Evolutionary conservation across 1,140 invertebrate species (phyloP).

Genomic region (Apis cerana): DNA sequence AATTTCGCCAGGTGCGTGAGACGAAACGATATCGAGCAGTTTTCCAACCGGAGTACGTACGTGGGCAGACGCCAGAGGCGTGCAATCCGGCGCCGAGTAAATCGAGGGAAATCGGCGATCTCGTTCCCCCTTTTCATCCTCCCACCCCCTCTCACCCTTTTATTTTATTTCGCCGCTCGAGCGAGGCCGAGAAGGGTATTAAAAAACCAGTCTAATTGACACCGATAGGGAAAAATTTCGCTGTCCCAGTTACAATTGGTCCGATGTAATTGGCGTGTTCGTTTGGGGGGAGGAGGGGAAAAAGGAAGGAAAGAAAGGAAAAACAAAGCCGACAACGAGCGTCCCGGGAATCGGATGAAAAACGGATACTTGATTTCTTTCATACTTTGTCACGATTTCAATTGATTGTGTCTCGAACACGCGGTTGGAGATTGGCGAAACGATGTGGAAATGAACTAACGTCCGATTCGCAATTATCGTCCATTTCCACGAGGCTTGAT

Average conservation of each 20-base stretch:
- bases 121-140: neutral
- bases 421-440: neutral
- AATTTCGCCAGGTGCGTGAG: constrained; percentile 57
- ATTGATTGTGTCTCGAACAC: neutral
- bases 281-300: neutral
- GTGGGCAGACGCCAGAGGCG: constrained; percentile 13
- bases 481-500: neutral
- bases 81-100: constrained; percentile 31
- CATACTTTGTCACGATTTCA: constrained; percentile 17
- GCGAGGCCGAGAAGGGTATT: constrained; percentile 8
- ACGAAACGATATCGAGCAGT: constrained; percentile 55
- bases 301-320: neutral
- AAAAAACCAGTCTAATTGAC: constrained; percentile 44
- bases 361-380: constrained; percentile 15
- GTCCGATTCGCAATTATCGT: constrained; percentile 4
- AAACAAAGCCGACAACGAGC: too few relatives aligned
- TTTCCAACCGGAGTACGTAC: neutral
- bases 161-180: constrained; percentile 23
- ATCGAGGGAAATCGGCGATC: constrained; percentile 37
- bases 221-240: constrained; percentile 44
- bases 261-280: constrained; percentile 27
- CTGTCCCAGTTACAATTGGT: constrained; percentile 24
- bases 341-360: neutral
- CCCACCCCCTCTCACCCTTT: neutral
- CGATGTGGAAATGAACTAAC: neutral